A percentile compares a stretch with the other conserved stretches of the same genome.
phyloP scores from a whole-genome alignment of 92 coral and sea anemone genomes.

The Zoanthus gigantus region DNA sequence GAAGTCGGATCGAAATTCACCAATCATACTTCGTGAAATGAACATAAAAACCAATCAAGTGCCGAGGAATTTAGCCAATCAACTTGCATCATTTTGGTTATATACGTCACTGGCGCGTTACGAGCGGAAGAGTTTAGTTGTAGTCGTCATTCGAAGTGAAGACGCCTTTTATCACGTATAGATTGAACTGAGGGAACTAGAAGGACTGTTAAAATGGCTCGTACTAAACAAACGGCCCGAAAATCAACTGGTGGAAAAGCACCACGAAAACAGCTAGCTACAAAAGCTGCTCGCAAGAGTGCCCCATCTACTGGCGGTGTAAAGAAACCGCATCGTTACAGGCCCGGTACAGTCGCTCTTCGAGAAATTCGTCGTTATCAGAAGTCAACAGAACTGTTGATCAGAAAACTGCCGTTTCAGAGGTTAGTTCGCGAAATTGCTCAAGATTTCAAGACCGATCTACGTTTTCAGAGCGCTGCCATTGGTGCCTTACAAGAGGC shows the following conservation, averaged over 20 bases:
- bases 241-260: constrained; percentile 99
- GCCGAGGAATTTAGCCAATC: constrained; percentile 45
- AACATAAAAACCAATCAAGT: constrained; percentile 46
- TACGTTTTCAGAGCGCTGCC: constrained; percentile 99
- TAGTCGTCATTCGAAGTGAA: constrained; percentile 49
- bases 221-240: constrained; percentile 96
- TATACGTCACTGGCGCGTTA: constrained; percentile 49
- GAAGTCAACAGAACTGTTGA: constrained; percentile 98
- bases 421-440: constrained; percentile 99
- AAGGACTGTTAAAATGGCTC: constrained; percentile 70
- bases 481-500: constrained; percentile 99
- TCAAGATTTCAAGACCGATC: constrained; percentile 99
- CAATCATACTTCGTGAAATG: constrained; percentile 68
- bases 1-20: constrained; percentile 88
- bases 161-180: constrained; percentile 43
- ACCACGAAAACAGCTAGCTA: constrained; percentile 96
- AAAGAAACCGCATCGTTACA: constrained; percentile 97
- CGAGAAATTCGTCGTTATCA: constrained; percentile 99
- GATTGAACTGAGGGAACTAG: neutral
- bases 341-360: constrained; percentile 99
- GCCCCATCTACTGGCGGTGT: constrained; percentile 99
- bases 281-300: constrained; percentile 98
- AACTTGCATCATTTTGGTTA: constrained; percentile 10
- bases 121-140: constrained; percentile 26
- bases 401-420: constrained; percentile 98